Base-by-base conservation (phyloP, 2,888 invertebrate species). In the Ellobium chinense region DNA sequence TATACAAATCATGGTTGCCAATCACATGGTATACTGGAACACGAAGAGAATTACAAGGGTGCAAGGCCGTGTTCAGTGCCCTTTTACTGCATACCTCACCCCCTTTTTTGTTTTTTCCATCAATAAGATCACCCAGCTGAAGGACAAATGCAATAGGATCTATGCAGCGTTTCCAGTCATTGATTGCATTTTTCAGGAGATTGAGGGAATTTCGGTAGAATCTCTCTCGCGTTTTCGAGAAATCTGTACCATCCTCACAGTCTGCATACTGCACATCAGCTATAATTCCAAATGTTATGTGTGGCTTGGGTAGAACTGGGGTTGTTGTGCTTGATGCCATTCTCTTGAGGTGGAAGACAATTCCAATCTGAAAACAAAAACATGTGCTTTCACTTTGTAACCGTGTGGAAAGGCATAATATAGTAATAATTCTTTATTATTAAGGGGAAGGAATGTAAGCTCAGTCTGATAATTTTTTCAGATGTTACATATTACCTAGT, bases 181-280 rank as follows among this genome's bases (percentile, higher is more conserved):
- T 65, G n/a, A 93, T 83, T 7, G 93, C 92, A 39, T 86, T 83
- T 56, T 88, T 83, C 7, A 93, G 85, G 39, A 90, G 88, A 62
- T 88, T 81, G 39, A 93, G 70, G 3, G 92, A 86, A 78, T 88
- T 88, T 80, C 93, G 85, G 80, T 93, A 93, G 81, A 89, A 93
- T 9, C 93, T 85, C 29, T 85, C 85, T 60, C 83, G 84, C 3
- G 91, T 91, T 82, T 88, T 87, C n/a, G 85, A 83, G 76, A 84
- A 92, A 80, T 92, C 91, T 36, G 87, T 86, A 4, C 90, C 88
- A 85, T 93, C 89, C 36, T 91, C 92, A 36, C 86, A 82, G 82
- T 93, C 92, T n/a, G 92, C 93, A 87, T 93, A 93, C 80, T 93
- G 93, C 2, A 93, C 88, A 86, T 93, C 93, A 12, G 93, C 89